Evolutionary conservation across 2,888 invertebrate genomes (phyloP), one percentile per base, ranked within the genome.

Genomic region (Lypha dubia): DNA sequence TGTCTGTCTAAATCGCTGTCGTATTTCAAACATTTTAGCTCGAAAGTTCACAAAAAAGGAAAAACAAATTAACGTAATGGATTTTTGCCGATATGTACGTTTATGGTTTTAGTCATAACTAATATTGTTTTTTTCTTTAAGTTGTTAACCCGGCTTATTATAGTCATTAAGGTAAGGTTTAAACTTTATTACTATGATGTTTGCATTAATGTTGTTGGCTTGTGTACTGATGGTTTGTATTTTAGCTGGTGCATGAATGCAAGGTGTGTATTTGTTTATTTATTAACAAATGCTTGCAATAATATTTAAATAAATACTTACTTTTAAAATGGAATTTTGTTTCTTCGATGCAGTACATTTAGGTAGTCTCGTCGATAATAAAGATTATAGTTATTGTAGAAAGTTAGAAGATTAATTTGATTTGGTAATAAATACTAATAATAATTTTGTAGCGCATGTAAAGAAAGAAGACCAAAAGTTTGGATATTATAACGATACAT

Each of bases 231-330:
- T 68, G 71, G 51, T 73, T n/a, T 76, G 62, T 58, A 51, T 60
- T n/a, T 58, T n/a, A n/a, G 38, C 8, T 38, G 28, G 7, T 24
- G n/a, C 56, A 63, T 63, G 24, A 77, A 77, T 70, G 80, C 81
- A 84, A 75, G 71, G 84, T 84, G 84, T 84, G 81, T 84, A 74
- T 77, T 81, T 81, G 70, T 79, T 81, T 81, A 81, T 84, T 84
- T 84, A 81, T 84, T 84, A 77, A 65, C 77, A 70, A 76, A 58
- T 76, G 13, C 35, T 49, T 49, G 81, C 71, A 76, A 76, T 76
- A 76, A 76, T 71, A 65, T 82, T 76, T 70, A 81, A 75, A 76
- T 70, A 81, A 76, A 76, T 71, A 65, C 67, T 68, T 44, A 51
- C 15, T 49, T 76, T 75, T 53, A 63, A 82, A 76, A 82, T 62